Percentiles rank a stretch among this genome's conserved stretches.
These are phyloP conservation scores for Drosophila cardini DNA, from an alignment of 1,140 invertebrate genomes.

Conservation along the genomic window DNA sequence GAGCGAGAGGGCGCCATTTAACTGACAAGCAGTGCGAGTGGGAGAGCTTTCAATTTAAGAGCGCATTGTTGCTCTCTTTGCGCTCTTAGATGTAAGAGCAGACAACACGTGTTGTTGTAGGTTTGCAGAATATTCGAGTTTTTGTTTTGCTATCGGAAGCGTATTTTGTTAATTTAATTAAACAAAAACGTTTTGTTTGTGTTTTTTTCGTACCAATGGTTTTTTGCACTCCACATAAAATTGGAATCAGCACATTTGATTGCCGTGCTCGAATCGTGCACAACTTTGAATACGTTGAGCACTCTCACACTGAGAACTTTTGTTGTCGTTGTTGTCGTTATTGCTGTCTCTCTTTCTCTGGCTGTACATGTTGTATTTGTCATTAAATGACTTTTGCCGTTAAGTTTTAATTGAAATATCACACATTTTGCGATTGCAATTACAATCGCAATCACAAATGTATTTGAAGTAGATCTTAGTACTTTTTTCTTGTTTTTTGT, in stretches of 20 bases:
- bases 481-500: conserved; percentile 11
- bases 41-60: conserved; percentile 38
- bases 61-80: conserved; percentile 25
- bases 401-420: conserved; percentile 81
- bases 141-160: conserved; percentile 67
- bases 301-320: conserved; percentile 10
- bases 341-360: neutral
- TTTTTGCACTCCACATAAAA: conserved; percentile 56
- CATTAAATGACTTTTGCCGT: conserved; percentile 77
- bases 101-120: conserved; percentile 64
- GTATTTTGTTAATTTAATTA: conserved; percentile 83
- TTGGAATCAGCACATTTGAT: conserved; percentile 66
- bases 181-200: conserved; percentile 82
- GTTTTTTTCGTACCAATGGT: conserved; percentile 49
- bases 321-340: conserved; percentile 36
- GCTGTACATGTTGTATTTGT: conserved; percentile 53
- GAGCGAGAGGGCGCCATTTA: conserved; percentile 14
- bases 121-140: conserved; percentile 74
- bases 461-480: conserved; percentile 17
- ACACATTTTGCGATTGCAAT: conserved; percentile 60
- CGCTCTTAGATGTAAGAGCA: conserved; percentile 29
- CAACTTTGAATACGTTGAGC: conserved; percentile 80
- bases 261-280: conserved; percentile 41
- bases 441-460: conserved; percentile 12
- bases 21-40: conserved; percentile 32